Conservation (phyloP, 1,140 invertebrate genomes). For the Heliconius nattereri region DNA sequence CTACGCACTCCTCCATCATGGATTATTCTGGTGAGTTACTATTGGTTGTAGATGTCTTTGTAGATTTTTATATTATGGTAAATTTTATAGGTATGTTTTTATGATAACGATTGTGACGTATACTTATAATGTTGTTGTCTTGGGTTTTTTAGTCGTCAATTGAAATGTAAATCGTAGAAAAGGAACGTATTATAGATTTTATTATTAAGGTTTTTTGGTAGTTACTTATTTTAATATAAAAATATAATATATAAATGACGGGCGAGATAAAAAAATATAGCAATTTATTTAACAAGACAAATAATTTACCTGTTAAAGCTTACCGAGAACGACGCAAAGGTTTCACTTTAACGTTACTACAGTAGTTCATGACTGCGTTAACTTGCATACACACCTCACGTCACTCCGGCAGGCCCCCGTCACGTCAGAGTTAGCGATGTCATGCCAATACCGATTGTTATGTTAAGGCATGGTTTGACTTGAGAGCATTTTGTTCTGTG, state of each 20-base stretch:
- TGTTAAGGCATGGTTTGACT: slow-evolving; percentile 72
- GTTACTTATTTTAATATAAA: slow-evolving; percentile 1
- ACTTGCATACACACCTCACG: slow-evolving; percentile 34
- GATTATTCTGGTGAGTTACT: slow-evolving; percentile 88
- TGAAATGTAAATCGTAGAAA: not conserved
- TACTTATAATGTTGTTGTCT: too few relatives aligned
- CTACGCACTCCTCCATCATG: slow-evolving; percentile 90
- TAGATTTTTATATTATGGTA: too few relatives aligned
- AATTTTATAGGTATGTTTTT: too few relatives aligned
- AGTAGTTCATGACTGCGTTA: slow-evolving; percentile 51
- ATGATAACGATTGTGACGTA: too few relatives aligned
- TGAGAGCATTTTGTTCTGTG: slow-evolving; percentile 55
- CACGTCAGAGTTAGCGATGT: slow-evolving; percentile 56
- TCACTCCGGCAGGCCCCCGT: slow-evolving; percentile 9
- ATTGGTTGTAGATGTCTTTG: slow-evolving; percentile 5
- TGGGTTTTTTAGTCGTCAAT: too few relatives aligned
- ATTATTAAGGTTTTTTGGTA: not conserved
- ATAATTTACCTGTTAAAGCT: slow-evolving; percentile 48
- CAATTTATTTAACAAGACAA: not conserved
- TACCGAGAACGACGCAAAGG: slow-evolving; percentile 59
- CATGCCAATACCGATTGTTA: slow-evolving; percentile 62
- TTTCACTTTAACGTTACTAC: slow-evolving; percentile 47
- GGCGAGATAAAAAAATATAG: not conserved
- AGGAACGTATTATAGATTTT: not conserved
- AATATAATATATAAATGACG: not conserved